Base-by-base conservation (phyloP, 2,888 invertebrate genomes). In the Ernsta delagoae region DNA sequence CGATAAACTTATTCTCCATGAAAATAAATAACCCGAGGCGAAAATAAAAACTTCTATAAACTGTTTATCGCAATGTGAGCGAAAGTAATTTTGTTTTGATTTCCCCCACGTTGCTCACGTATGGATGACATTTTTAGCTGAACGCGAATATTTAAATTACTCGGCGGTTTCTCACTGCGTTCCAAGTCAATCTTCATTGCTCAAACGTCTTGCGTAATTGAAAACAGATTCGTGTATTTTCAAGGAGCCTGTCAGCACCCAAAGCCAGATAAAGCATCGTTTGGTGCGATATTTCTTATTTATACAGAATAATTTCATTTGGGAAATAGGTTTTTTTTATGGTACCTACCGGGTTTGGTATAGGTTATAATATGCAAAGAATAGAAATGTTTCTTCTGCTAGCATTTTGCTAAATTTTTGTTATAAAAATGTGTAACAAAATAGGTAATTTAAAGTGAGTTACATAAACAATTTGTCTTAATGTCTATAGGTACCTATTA, bases 161-260 rank as follows among this genome's bases (percentile, higher is more conserved):
- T 50, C 31, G 34, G 36, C 24, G 60, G 31, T 45, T 62, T 12
- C 50, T 62, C 50, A 36, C 50, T 62, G 50, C 50, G 50, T 9
- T 62, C 34, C 48, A 16, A 50, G 50, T 50, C 50, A 62, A 62
- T 50, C 59, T 60, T 62, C 62, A 62, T 62, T 62, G 9, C 36
- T 36, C 50, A 50, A 62, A 50, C 62, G 50, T 59, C 59, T 45
- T 45, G 16, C 5, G 59, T 60, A 60, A 60, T 60, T 60, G 43
- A 60, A 60, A 60, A 60, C 59, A 43, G 59, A 43, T 24, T 45
- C 43, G 43, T 45, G 59, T 60, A 59, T 39, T 31, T 41, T 43
- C 24, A 60, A 60, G 12, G 43, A 12, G 34, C 6, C 48, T 61
- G 39, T 48, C 45, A 45, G 48, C 11, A 7, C 11, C 36, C 12